Base-by-base conservation (phyloP, 2,797 vertebrate genomes). In the Euphonia xanthogaster region DNA sequence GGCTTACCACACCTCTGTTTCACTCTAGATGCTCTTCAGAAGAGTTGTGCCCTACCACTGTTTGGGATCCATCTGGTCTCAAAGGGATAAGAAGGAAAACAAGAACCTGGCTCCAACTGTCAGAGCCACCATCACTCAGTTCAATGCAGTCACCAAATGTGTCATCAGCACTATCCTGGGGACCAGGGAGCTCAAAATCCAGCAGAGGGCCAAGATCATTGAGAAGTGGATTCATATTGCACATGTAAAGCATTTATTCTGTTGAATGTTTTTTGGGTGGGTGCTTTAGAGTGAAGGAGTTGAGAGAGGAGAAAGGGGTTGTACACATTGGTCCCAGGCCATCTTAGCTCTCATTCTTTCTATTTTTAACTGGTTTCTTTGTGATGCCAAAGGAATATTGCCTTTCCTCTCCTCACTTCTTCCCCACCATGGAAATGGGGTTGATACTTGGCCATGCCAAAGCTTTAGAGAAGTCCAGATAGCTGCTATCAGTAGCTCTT, bases 171-270 rank as follows among this genome's bases (percentile, higher is more conserved):
- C 99, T 14, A 95, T 99, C 92, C 97, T 99, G 86, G 98, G 97
- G 37, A 97, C 97, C 90, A 98, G 98, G 25, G 98, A 99, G 48
- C 98, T 99, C 76, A 98, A 98, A 58, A 98, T 98, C 2, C 98
- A 99, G 82, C 98, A 98, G 93, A 98, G 99, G 66, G 99, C 99
- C 39, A 98, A 98, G 84, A 96, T 99, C 97, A 98, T 99, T 86
- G 99, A 99, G 98, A 98, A 98, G 92, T 99, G 99, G 99, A 99
- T 99, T 80, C 98, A 99, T 96, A 98, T 99, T 44, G 99, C 99
- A 88, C 99, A 99, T 57, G 99, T 99, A 98, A 93, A 50, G 90
- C 31, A 42, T 51, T 91, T 74, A 4, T 86, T 89, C 57, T 79
- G 37, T 81, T 95, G 50, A 42, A 42, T 30, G 31, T 39, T 76